Base-by-base conservation (phyloP, 1,140 invertebrate genomes). In the Solenopsis invicta region DNA sequence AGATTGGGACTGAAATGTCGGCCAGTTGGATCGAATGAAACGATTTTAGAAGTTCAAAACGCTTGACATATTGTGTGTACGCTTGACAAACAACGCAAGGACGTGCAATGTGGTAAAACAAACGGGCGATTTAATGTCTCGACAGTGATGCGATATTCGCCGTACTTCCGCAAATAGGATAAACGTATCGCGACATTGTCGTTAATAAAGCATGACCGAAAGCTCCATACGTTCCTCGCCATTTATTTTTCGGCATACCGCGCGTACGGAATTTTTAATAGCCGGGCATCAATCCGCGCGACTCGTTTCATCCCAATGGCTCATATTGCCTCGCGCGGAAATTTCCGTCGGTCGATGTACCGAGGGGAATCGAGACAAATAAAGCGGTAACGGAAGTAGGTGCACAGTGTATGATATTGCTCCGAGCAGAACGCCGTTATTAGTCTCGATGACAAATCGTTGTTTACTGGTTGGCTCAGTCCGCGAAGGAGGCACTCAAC, bases 391-490 rank as follows among this genome's bases (percentile, higher is more conserved):
- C 62, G 67, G 50, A 76, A 76, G 67, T 62, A 50, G 24, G 76
- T 56, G 61, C 86, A 62, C 86, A 62, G 66, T 87, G 66, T 89
- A 75, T 76, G 74, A 87, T 82, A 89, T 89, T 82, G 71, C 71
- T 77, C 48, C 29, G 56, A 54, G 72, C 61, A 61, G 64, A 89
- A 59, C 62, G 72, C 64, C 72, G 81, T 88, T 89, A 76, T 88
- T 91, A 87, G 88, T 85, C 84, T 85, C 67, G 77, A 80, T 88
- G 90, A 92, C 85, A 90, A 92, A 92, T 92, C 72, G 91, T 75
- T 92, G 90, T 91, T 92, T 91, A 90, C 89, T 78, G 86, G 86
- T 78, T 76, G 67, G 77, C 82, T 72, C 66, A 54, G 61, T 29
- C 45, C 67, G 52, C 67, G 52, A 86, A 80, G 56, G 72, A 74